Conservation (phyloP, 1,140 invertebrate species). For the Linepithema humile region DNA sequence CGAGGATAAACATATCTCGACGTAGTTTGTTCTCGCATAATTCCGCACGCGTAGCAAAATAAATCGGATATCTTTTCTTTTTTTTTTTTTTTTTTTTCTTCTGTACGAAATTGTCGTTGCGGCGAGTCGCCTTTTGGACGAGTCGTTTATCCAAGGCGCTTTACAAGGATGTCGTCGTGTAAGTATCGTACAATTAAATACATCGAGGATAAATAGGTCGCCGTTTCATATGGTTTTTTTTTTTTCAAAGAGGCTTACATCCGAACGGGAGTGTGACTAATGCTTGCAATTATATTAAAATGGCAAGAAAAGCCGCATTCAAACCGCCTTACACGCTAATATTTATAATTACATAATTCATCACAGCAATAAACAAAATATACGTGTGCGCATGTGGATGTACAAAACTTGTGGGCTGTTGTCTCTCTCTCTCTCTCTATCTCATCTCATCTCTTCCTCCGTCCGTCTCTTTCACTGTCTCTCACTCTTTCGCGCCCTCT, state of each 20-base stretch:
- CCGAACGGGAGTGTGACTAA: conserved; percentile 32
- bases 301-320: conserved; percentile 81
- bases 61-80: conserved; percentile 30
- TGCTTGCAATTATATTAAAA: conserved; percentile 65
- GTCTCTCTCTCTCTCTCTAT: neutral
- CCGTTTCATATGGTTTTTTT: conserved; percentile 26
- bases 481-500: neutral
- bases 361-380: conserved; percentile 84
- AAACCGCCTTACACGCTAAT: conserved; percentile 80
- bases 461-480: conserved; percentile 2
- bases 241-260: conserved; percentile 24
- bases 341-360: conserved; percentile 82
- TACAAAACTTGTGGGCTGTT: conserved; percentile 40
- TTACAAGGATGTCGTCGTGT: conserved; percentile 44
- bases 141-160: conserved; percentile 53
- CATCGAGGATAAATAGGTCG: conserved; percentile 55
- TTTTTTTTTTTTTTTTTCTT: neutral
- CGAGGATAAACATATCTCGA: conserved; percentile 54
- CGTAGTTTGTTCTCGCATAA: conserved; percentile 34
- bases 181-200: conserved; percentile 57
- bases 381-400: conserved; percentile 73
- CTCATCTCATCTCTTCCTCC: neutral
- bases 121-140: conserved; percentile 44
- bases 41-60: conserved; percentile 56
- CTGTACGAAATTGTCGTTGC: conserved; percentile 47